Evolutionary conservation across 2,113 vertebrate genomes (phyloP).

Genomic region (Chaetodon trifascialis): DNA sequence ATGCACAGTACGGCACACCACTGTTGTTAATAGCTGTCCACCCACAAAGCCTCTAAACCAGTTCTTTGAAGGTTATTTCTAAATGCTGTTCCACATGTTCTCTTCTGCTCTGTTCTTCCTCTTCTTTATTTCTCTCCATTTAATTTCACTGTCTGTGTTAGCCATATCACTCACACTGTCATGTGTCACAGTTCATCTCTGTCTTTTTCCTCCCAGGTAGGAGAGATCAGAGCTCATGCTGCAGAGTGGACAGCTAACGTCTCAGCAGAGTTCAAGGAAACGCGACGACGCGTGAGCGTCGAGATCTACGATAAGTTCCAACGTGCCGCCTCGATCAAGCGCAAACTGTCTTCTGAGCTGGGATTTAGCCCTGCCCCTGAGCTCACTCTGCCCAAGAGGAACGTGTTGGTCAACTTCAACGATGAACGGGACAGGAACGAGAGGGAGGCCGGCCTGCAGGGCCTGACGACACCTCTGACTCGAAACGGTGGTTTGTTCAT

Average conservation of each 20-base stretch:
- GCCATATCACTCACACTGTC: background rate
- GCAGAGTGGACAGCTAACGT: slow-evolving; percentile 98
- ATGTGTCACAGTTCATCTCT: background rate
- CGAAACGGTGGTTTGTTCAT: slow-evolving; percentile 90
- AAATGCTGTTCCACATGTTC: background rate
- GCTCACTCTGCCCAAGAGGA: slow-evolving; percentile 90
- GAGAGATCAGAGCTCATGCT: slow-evolving; percentile 95
- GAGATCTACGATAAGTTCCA: slow-evolving; percentile 98
- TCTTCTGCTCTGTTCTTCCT: background rate
- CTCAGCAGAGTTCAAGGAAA: slow-evolving; percentile 97
- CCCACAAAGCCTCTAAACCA: background rate
- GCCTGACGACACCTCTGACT: slow-evolving; percentile 52
- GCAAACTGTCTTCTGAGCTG: slow-evolving; percentile 94
- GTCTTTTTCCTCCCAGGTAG: slow-evolving; percentile 84
- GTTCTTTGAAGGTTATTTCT: background rate
- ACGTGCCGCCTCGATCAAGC: slow-evolving; percentile 94
- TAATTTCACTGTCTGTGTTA: background rate
- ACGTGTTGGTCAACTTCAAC: slow-evolving; percentile 88
- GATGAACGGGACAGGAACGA: slow-evolving; percentile 76
- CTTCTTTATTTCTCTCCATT: background rate
- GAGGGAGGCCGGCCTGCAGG: slow-evolving; percentile 76
- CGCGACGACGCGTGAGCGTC: slow-evolving; percentile 93
- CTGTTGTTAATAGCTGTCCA: background rate
- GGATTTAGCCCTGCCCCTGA: slow-evolving; percentile 87
- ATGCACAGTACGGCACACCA: background rate